A percentile compares a stretch with the other conserved stretches of the same genome.
Evolutionary conservation across 2,797 vertebrate species (phyloP).

Genomic region (Sebastes wilsoni): DNA sequence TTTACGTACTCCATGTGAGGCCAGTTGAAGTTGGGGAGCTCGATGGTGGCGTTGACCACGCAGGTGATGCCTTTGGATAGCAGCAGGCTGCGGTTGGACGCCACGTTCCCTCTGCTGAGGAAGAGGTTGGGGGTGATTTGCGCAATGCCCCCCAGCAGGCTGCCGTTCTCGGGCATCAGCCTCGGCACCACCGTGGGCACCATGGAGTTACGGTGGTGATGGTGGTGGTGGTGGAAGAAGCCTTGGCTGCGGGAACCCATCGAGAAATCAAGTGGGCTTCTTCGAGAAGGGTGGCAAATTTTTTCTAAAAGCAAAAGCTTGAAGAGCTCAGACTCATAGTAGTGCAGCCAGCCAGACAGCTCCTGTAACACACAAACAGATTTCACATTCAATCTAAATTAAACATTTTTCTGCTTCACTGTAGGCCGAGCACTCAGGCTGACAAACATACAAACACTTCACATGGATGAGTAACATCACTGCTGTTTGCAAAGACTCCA

Average conservation of each 20-base stretch:
- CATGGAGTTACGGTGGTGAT: slow-evolving; percentile 76
- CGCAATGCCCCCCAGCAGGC: slow-evolving; percentile 91
- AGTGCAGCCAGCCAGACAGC: slow-evolving; percentile 33
- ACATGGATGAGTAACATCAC: slow-evolving; percentile 35
- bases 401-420: slow-evolving; percentile 26
- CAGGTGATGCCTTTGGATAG: slow-evolving; percentile 96
- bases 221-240: slow-evolving; percentile 83
- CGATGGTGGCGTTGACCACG: slow-evolving; percentile 95
- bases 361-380: slow-evolving; percentile 74
- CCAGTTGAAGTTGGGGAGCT: slow-evolving; percentile 98
- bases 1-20: slow-evolving; percentile 96
- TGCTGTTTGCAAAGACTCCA: slow-evolving; percentile 24
- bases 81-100: slow-evolving; percentile 94
- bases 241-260: slow-evolving; percentile 97
- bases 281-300: slow-evolving; percentile 4
- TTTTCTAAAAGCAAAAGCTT: slow-evolving; percentile 38
- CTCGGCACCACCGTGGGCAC: slow-evolving; percentile 86
- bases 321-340: slow-evolving; percentile 68
- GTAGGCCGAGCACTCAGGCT: background rate
- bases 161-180: slow-evolving; percentile 86
- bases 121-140: slow-evolving; percentile 96
- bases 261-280: slow-evolving; percentile 46
- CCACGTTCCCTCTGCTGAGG: slow-evolving; percentile 94
- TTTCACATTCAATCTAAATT: slow-evolving; percentile 36
- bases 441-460: slow-evolving; percentile 30